Conservation (phyloP, 2,113 vertebrate species). For the Polyodon spathula region DNA sequence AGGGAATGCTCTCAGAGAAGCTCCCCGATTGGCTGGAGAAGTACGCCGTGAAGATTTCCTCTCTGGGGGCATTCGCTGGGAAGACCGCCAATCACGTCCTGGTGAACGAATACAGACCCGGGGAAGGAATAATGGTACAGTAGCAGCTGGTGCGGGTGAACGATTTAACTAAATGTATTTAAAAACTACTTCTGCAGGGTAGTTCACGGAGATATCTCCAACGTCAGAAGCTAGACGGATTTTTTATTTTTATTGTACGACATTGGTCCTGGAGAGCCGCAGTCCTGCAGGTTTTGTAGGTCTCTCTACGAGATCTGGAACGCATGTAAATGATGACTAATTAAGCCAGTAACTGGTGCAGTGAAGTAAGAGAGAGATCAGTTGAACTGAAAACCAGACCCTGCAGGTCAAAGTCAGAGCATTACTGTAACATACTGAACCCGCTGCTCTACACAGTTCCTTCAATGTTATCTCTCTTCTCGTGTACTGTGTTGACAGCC, state of each 20-base stretch:
- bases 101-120: slow-evolving; percentile 76
- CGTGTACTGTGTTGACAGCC: slow-evolving; percentile 43
- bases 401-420: background rate
- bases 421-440: background rate
- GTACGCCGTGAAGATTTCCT: slow-evolving; percentile 66
- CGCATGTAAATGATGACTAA: too few relatives aligned
- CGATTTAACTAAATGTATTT: background rate
- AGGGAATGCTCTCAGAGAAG: slow-evolving; percentile 72
- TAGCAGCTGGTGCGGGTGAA: background rate
- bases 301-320: too few relatives aligned
- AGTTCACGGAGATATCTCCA: background rate
- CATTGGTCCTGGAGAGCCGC: too few relatives aligned
- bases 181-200: background rate
- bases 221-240: too few relatives aligned
- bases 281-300: too few relatives aligned
- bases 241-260: too few relatives aligned
- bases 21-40: slow-evolving; percentile 71
- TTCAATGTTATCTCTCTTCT: background rate
- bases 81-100: slow-evolving; percentile 75
- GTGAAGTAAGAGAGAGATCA: too few relatives aligned
- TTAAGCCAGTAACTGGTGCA: too few relatives aligned
- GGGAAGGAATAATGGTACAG: slow-evolving; percentile 77
- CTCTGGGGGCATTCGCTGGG: slow-evolving; percentile 62
- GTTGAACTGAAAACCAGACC: too few relatives aligned
- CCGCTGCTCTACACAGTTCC: background rate